A percentile compares a stretch with the other conserved stretches of the same genome.
phyloP scores from a whole-genome alignment of 2,797 vertebrate genomes.

The Neostethus bicornis region DNA sequence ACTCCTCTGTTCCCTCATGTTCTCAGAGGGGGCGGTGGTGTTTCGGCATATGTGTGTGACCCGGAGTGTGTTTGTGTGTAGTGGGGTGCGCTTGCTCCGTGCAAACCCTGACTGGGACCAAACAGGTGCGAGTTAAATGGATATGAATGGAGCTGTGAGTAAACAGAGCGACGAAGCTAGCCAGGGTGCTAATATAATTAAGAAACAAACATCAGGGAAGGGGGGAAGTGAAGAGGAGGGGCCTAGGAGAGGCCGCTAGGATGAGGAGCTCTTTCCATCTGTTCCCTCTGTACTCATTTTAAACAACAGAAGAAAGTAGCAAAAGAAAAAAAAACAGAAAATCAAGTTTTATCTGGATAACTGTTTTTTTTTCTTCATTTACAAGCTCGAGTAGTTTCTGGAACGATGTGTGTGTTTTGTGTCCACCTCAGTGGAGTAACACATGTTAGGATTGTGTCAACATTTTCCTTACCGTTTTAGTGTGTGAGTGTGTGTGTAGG shows the following conservation, averaged over 20 bases:
- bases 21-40: constrained; percentile 62
- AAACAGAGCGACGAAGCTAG: constrained; percentile 92
- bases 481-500: constrained; percentile 46
- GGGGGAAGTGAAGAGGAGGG: constrained; percentile 51
- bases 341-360: constrained; percentile 9
- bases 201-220: constrained; percentile 94
- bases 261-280: constrained; percentile 90
- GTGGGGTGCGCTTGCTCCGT: constrained; percentile 43
- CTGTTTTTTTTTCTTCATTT: constrained; percentile 4
- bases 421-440: constrained; percentile 41
- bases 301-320: constrained; percentile 63
- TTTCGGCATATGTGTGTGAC: constrained; percentile 66
- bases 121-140: constrained; percentile 99
- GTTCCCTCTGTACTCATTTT: constrained; percentile 82
- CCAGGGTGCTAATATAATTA: constrained; percentile 98
- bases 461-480: constrained; percentile 73
- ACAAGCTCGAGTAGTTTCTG: constrained; percentile 29
- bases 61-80: constrained; percentile 33
- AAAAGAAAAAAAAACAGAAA: constrained; percentile 26
- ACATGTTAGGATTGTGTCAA: constrained; percentile 70
- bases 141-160: constrained; percentile 99
- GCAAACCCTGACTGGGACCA: constrained; percentile 91
- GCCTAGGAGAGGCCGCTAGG: constrained; percentile 54
- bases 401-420: constrained; percentile 44
- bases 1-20: constrained; percentile 41